Conservation (phyloP, 92 coral and sea anemone species). For the Actinernus sp. region DNA sequence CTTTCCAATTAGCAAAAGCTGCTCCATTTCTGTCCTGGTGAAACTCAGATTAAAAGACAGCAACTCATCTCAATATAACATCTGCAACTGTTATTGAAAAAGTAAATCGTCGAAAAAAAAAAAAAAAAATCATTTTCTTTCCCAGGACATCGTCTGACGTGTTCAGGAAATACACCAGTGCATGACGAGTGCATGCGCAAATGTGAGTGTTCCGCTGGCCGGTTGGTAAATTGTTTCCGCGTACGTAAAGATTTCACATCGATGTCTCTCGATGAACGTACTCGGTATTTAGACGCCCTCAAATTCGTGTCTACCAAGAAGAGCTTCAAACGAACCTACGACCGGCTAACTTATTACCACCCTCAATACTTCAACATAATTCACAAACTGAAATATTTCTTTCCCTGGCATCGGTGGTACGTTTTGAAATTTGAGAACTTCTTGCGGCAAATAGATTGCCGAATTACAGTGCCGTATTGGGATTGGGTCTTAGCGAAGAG, state of each 20-base stretch:
- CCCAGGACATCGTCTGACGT: no score
- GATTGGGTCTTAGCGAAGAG: constrained; percentile 82
- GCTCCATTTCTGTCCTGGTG: no score
- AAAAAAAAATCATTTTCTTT: no score
- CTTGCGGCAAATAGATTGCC: constrained; percentile 81
- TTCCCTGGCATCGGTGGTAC: constrained; percentile 98
- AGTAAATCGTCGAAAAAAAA: no score
- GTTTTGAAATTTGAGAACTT: constrained; percentile 83
- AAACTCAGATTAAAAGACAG: no score
- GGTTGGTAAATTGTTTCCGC: constrained; percentile 67
- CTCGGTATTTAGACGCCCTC: constrained; percentile 59
- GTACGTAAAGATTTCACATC: constrained; percentile 81
- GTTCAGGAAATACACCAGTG: not conserved
- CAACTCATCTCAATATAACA: no score
- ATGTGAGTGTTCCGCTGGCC: constrained; percentile 67
- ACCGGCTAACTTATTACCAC: constrained; percentile 46
- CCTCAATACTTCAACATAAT: constrained; percentile 59
- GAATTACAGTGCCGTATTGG: constrained; percentile 95
- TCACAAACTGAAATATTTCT: constrained; percentile 91
- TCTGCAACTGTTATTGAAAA: no score
- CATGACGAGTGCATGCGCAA: constrained; percentile 74
- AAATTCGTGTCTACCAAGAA: constrained; percentile 51
- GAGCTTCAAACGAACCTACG: constrained; percentile 66
- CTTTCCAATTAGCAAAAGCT: no score
- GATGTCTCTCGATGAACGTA: constrained; percentile 78